These are phyloP conservation scores for Andrena minutula DNA, from an alignment of 2,888 invertebrate genomes.

Conservation along the genomic window DNA sequence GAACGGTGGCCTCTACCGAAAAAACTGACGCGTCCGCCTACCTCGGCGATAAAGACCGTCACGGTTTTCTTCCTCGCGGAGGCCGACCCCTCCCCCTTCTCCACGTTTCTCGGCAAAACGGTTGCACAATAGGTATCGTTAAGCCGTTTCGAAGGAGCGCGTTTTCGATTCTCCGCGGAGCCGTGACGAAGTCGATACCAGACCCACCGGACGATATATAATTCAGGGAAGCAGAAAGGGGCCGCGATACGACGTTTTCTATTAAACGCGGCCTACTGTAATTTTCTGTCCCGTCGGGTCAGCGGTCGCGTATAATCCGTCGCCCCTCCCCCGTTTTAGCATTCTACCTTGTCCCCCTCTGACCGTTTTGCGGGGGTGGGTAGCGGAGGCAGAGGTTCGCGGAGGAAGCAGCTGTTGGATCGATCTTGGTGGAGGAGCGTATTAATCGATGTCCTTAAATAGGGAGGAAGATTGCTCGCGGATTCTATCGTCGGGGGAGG, in stretches of 20 bases:
- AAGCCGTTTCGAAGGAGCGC: conserved; percentile 40
- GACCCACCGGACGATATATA: conserved; percentile 43
- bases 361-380: conserved; percentile 29
- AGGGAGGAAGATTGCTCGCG: neutral
- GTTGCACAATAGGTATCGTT: conserved; percentile 65
- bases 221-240: conserved; percentile 40
- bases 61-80: neutral
- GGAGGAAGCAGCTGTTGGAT: neutral
- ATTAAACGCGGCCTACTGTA: conserved; percentile 61
- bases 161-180: conserved; percentile 55
- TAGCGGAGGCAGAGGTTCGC: neutral
- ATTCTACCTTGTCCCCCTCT: conserved; percentile 41
- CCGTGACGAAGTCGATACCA: conserved; percentile 64
- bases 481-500: conserved; percentile 3
- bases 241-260: conserved; percentile 54
- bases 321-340: conserved; percentile 39
- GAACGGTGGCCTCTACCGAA: neutral
- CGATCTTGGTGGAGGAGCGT: neutral
- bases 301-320: conserved; percentile 39
- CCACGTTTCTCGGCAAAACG: conserved; percentile 29
- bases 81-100: neutral
- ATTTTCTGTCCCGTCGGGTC: conserved; percentile 59
- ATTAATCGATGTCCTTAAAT: no score
- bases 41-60: neutral
- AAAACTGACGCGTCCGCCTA: neutral